Percentiles rank a stretch among this genome's conserved stretches.
These are phyloP conservation scores for Drosophila melanosoma DNA, from an alignment of 2,888 invertebrate species.

Conservation along the genomic window DNA sequence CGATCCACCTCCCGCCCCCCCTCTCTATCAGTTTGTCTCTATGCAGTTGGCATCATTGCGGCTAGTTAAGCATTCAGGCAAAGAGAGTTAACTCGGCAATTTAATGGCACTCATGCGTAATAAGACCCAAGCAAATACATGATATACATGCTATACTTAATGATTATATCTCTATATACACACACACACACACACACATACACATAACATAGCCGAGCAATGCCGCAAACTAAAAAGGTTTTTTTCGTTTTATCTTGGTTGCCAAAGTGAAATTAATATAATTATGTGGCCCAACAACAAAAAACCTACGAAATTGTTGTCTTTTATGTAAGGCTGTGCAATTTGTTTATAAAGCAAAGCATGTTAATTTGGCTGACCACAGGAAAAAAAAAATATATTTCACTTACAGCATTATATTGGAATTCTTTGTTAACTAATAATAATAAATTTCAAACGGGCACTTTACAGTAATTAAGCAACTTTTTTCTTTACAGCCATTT, in stretches of 20 bases:
- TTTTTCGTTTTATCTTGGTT: conserved; percentile 27
- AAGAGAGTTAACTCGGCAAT: conserved; percentile 58
- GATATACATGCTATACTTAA: conserved; percentile 71
- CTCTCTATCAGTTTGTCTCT: background rate
- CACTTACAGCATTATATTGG: conserved; percentile 26
- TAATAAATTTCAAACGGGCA: conserved; percentile 38
- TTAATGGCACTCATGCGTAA: conserved; percentile 70
- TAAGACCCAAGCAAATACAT: conserved; percentile 54
- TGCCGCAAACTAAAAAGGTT: conserved; percentile 48
- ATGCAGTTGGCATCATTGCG: conserved; percentile 35
- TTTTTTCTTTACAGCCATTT: conserved; percentile 16
- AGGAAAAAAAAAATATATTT: conserved; percentile 20
- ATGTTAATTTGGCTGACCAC: conserved; percentile 31
- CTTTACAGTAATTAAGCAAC: conserved; percentile 31
- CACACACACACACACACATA: conserved; percentile 3
- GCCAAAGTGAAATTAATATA: conserved; percentile 60
- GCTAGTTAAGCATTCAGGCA: conserved; percentile 61
- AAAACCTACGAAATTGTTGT: conserved; percentile 35
- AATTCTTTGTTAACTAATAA: conserved; percentile 59
- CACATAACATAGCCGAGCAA: conserved; percentile 27
- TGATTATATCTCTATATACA: conserved; percentile 57
- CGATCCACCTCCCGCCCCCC: background rate
- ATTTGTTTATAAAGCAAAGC: conserved; percentile 53
- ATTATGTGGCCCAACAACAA: conserved; percentile 50
- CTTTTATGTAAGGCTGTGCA: conserved; percentile 55